Percentiles rank a stretch among this genome's conserved stretches.
Evolutionary conservation across 2,888 invertebrate species (phyloP).

Genomic region (Caenorhabditis sp.): DNA sequence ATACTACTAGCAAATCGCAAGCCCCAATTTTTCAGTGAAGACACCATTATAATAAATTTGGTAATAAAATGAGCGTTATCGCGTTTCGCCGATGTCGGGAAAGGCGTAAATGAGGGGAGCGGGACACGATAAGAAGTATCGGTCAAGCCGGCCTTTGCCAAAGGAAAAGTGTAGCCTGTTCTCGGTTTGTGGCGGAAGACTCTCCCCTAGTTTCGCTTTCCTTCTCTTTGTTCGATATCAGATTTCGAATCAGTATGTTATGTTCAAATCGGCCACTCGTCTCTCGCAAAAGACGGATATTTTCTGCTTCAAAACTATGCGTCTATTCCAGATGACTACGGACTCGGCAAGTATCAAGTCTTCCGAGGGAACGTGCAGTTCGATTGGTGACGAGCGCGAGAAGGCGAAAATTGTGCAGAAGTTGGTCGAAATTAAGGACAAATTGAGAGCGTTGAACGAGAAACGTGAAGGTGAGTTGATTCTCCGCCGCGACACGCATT

Average conservation of each 20-base stretch:
- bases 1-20: neutral
- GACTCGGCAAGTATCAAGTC: slow-evolving; percentile 50
- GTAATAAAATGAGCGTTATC: slow-evolving; percentile 5
- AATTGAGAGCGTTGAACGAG: slow-evolving; percentile 66
- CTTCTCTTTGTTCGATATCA: slow-evolving; percentile 57
- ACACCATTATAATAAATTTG: slow-evolving; percentile 5
- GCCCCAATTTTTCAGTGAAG: slow-evolving; percentile 1
- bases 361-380: slow-evolving; percentile 54
- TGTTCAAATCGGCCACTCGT: slow-evolving; percentile 41
- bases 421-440: slow-evolving; percentile 68
- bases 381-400: slow-evolving; percentile 59
- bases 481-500: too few relatives aligned
- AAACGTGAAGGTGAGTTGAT: slow-evolving; percentile 67
- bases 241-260: slow-evolving; percentile 56
- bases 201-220: slow-evolving; percentile 47
- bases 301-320: slow-evolving; percentile 7
- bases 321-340: slow-evolving; percentile 50
- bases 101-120: neutral
- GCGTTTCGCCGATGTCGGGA: neutral
- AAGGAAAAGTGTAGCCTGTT: slow-evolving; percentile 48
- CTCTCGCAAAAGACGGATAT: neutral
- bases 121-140: slow-evolving; percentile 7
- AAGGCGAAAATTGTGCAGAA: slow-evolving; percentile 68
- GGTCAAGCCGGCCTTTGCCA: slow-evolving; percentile 18
- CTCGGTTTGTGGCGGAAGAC: slow-evolving; percentile 23